phyloP scores from a whole-genome alignment of 1,140 invertebrate species.

The Drosophila ercepeae region DNA sequence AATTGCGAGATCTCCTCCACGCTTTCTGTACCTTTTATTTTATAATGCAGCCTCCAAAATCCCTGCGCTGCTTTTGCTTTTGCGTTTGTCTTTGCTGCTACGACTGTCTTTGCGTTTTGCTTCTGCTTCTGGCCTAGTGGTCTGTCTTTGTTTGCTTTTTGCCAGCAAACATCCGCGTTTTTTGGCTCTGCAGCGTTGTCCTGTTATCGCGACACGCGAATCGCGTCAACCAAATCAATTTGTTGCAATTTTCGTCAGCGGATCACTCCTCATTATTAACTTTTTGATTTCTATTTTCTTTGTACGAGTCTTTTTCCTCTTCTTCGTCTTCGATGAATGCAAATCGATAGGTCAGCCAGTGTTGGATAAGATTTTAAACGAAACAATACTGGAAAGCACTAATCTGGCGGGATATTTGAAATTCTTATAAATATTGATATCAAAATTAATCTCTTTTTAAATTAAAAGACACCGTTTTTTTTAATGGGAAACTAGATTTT shows the following conservation, averaged over 20 bases:
- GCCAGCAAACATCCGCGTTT: constrained; percentile 5
- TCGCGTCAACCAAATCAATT: constrained; percentile 35
- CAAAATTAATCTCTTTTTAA: background rate
- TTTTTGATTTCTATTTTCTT: constrained; percentile 77
- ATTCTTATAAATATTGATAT: background rate
- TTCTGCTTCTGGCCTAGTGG: constrained; percentile 16
- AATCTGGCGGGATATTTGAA: background rate
- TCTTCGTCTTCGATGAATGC: constrained; percentile 2
- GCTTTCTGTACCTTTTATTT: constrained; percentile 36
- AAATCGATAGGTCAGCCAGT: background rate
- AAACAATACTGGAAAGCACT: background rate
- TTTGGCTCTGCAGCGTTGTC: constrained; percentile 35
- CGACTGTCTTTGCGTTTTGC: constrained; percentile 6
- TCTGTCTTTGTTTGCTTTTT: constrained; percentile 52
- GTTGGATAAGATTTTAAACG: no score
- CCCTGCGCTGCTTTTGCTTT: constrained; percentile 28
- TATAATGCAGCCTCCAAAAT: constrained; percentile 36
- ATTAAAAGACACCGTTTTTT: background rate
- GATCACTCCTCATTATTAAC: constrained; percentile 57
- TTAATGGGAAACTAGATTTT: constrained; percentile 55
- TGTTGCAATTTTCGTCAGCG: constrained; percentile 31
- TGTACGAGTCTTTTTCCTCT: constrained; percentile 22
- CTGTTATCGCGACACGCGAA: constrained; percentile 38
- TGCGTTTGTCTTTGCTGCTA: constrained; percentile 20
- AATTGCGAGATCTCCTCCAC: constrained; percentile 6